These are phyloP conservation scores for Clostera curtula DNA, from an alignment of 2,888 invertebrate genomes.

Conservation along the genomic window DNA sequence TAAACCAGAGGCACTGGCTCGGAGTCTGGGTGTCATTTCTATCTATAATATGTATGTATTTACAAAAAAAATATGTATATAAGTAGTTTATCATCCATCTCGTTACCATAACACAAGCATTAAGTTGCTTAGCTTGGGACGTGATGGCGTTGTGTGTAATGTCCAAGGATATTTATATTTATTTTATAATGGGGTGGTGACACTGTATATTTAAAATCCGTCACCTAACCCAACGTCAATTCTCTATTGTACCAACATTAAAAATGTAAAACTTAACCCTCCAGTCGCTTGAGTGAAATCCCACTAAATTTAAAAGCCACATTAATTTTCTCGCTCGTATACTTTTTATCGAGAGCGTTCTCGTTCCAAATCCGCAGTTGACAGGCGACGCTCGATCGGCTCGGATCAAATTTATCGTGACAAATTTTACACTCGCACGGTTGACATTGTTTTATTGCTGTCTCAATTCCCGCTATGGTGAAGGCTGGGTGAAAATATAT, in stretches of 20 bases:
- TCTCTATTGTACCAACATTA: not conserved
- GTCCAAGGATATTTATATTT: too few relatives aligned
- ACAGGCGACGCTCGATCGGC: conserved; percentile 28
- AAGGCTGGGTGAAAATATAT: conserved; percentile 6
- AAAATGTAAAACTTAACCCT: conserved; percentile 2
- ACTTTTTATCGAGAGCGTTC: conserved; percentile 14
- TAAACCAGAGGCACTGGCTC: too few relatives aligned
- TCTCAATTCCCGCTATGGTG: conserved; percentile 30
- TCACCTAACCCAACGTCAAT: not conserved
- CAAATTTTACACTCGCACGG: conserved; percentile 47
- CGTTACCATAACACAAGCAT: too few relatives aligned
- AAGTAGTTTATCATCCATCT: too few relatives aligned
- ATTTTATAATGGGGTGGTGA: too few relatives aligned
- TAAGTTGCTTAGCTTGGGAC: too few relatives aligned
- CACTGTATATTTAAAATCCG: not conserved
- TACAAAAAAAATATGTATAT: too few relatives aligned
- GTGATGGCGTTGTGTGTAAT: too few relatives aligned
- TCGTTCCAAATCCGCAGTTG: conserved; percentile 15
- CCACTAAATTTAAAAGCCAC: conserved; percentile 2
- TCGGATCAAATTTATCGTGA: conserved; percentile 41
- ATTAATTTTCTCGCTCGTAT: conserved; percentile 2
- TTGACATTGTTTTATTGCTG: conserved; percentile 55
- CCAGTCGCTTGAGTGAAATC: not conserved
- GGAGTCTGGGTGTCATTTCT: too few relatives aligned
- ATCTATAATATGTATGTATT: too few relatives aligned